Evolutionary conservation across 2,888 invertebrate species (phyloP).

Genomic region (Lydus trimaculatus): DNA sequence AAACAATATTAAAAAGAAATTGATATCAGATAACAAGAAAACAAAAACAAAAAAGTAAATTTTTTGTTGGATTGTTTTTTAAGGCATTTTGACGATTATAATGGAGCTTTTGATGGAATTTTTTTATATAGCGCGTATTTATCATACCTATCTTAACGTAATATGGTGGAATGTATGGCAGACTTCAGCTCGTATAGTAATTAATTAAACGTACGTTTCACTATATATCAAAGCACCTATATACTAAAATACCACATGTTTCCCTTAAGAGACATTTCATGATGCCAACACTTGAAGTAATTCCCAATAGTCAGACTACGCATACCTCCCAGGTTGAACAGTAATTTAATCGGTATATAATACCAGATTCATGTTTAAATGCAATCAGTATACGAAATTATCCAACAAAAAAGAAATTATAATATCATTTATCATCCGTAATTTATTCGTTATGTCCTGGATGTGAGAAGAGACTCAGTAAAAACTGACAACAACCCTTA

Average conservation of each 20-base stretch:
- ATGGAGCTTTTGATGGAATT: not conserved
- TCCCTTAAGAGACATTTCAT: conserved; percentile 39
- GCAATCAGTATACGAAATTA: conserved; percentile 34
- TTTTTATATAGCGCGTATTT: conserved; percentile 5
- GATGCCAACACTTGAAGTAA: conserved; percentile 41
- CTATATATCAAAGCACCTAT: conserved; percentile 31
- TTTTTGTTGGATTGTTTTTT: too few species aligned
- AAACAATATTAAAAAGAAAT: conserved; percentile 29
- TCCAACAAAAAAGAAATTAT: conserved; percentile 40
- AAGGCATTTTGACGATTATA: not conserved
- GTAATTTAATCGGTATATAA: conserved; percentile 26
- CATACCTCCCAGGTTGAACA: conserved; percentile 31
- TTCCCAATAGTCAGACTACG: conserved; percentile 36
- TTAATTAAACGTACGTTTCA: conserved; percentile 32
- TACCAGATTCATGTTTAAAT: conserved; percentile 22
- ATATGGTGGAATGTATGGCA: conserved; percentile 7
- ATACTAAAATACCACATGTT: conserved; percentile 35
- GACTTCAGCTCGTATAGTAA: conserved; percentile 14
- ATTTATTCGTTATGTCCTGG: conserved; percentile 48
- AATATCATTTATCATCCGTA: conserved; percentile 47
- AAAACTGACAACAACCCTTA: conserved; percentile 46
- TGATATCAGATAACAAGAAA: conserved; percentile 21
- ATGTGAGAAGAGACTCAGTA: conserved; percentile 39
- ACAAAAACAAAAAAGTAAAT: too few species aligned
- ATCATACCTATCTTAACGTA: conserved; percentile 13